Evolutionary conservation across 2,888 invertebrate genomes (phyloP), one percentile per base, ranked within the genome.

Genomic region (Gibbula magus): DNA sequence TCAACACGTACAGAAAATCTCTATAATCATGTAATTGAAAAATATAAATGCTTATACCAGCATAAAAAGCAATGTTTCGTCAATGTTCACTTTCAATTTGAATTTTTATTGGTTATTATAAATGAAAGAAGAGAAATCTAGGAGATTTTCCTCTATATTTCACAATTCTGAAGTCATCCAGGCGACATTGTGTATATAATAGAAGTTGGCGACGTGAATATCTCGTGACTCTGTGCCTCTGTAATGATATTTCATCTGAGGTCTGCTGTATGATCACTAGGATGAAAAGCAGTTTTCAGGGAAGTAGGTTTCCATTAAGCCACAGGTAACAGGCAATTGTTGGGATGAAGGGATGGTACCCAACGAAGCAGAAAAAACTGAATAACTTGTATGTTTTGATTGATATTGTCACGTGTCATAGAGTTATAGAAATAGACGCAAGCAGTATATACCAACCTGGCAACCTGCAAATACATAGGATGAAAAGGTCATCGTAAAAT

Each of bases 221-320:
- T 61, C 7, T 1, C 29, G 29, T 25, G 61, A 29, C 61, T 61
- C 7, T 56, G 16, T 56, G 25, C 20, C 20, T 20, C 56, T 2
- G 54, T 56, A 8, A 25, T 29, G 61, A 61, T 61, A 61, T 61
- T 61, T 61, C 61, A 61, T 22, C 61, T 61, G 61, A 61, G 61
- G 61, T 29, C 29, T 61, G 29, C 29, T 18, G 29, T 16, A 29
- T 61, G 61, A 61, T 25, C 29, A 18, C 25, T 8, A 25, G 61
- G 61, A 29, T 61, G 61, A 61, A 61, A 61, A 61, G 61, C 16
- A 29, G 61, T 61, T 61, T 61, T 61, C 29, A 61, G 61, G 61
- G 18, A 61, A 61, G 16, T 25, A 29, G 25, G 61, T 29, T 61
- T 29, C 61, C 61, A 61, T 61, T 61, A 61, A 61, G 29, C 61